Evolutionary conservation across 2,797 vertebrate species (phyloP), one percentile per base, ranked within the genome.

Genomic region (Pogoniulus pusillus): DNA sequence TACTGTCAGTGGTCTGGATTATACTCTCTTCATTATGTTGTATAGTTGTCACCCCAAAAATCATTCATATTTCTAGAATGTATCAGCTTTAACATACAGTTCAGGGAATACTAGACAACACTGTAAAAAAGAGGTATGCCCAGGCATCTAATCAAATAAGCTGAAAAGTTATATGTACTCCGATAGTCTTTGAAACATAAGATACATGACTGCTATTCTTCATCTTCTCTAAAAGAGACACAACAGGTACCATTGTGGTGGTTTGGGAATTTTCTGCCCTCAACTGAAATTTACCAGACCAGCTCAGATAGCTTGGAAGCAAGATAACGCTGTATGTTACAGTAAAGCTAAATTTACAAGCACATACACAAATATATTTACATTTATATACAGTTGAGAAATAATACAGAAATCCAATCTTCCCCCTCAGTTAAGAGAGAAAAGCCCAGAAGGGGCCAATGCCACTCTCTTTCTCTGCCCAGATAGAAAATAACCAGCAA

Each of bases 151-250:
- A 85, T 66, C 5, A 84, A 87, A 1, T 30, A 70, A n/a, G 14
- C 12, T 4, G 17, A 30, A 16, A 59, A 60, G 16, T 49, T 73
- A 83, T 4, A 89, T 0, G 0, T 29, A 30, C 17, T 70, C 35
- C 60, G 9, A 9, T 49, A 70, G 16, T 26, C 54, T 78, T 37
- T 41, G 58, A 63, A 45, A 68, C 2, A 3, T 37, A 74, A 62
- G 17, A 57, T 27, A 2, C 10, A 55, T 30, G 18, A 34, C n/a
- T 55, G 39, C 26, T 59, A 64, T 23, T 20, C 35, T 43, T 49
- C 5, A 32, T 20, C 3, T 29, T 13, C 22, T 68, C 35, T 24
- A 78, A 34, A 6, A 82, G 30, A 62, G 45, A 60, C 3, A 59
- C 3, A 59, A 37, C 11, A 19, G 10, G 30, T 24, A 51, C 6